Conservation (phyloP, 2,113 vertebrate species). For the Nanorana parkeri region DNA sequence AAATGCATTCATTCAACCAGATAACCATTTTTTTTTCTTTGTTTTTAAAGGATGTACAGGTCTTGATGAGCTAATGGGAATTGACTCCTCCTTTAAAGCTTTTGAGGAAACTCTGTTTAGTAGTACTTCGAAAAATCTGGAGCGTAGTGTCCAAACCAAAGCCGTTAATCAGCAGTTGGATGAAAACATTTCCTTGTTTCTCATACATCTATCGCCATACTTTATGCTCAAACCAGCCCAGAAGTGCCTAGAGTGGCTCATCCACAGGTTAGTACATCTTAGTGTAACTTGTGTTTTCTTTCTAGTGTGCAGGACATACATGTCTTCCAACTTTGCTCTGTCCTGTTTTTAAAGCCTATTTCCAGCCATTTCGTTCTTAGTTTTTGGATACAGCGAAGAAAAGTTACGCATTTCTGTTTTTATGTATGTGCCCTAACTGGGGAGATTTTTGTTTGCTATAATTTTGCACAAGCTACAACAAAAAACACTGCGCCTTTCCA, state of each 20-base stretch:
- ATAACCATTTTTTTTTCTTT: background rate
- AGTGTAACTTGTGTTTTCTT: too few relatives aligned
- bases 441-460: too few relatives aligned
- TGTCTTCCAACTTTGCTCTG: too few relatives aligned
- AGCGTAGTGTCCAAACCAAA: slow-evolving; percentile 90
- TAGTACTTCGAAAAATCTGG: slow-evolving; percentile 79
- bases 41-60: slow-evolving; percentile 88
- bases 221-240: slow-evolving; percentile 94
- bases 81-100: slow-evolving; percentile 84
- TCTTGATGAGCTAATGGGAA: slow-evolving; percentile 89
- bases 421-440: background rate
- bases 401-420: too few relatives aligned
- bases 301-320: too few relatives aligned
- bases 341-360: too few relatives aligned
- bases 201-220: slow-evolving; percentile 89
- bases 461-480: too few relatives aligned
- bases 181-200: slow-evolving; percentile 83
- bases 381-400: too few relatives aligned
- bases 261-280: slow-evolving; percentile 81
- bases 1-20: background rate
- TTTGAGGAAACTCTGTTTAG: slow-evolving; percentile 91
- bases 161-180: slow-evolving; percentile 88
- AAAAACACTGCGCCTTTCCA: too few relatives aligned
- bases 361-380: too few relatives aligned
- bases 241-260: slow-evolving; percentile 96